These are phyloP conservation scores for Hydractinia symbiolongicarpus DNA, from an alignment of 30 jellyfish, hydroid and myxozoan genomes.

Conservation along the genomic window DNA sequence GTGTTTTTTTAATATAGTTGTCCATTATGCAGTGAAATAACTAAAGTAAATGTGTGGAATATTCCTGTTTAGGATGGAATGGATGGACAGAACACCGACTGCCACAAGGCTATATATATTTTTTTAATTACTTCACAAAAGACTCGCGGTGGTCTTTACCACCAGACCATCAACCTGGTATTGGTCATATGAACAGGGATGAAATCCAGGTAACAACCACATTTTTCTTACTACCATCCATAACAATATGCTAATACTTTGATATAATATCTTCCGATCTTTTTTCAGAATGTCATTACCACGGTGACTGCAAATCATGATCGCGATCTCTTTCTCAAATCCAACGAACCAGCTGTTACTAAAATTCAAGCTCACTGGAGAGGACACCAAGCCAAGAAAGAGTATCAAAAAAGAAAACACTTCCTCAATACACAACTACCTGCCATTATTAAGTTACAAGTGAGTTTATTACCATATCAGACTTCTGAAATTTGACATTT, in stretches of 20 bases:
- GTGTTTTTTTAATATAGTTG: too few relatives aligned
- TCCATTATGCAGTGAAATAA: too few relatives aligned
- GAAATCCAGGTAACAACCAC: constrained; percentile 68
- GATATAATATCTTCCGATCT: neutral
- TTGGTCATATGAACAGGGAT: constrained; percentile 84
- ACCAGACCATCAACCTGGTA: constrained; percentile 55
- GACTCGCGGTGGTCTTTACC: constrained; percentile 88
- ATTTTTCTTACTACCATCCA: neutral
- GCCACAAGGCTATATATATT: constrained; percentile 79
- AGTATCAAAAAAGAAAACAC: constrained; percentile 58
- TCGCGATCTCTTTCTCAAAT: constrained; percentile 77
- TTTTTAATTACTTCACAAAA: constrained; percentile 55
- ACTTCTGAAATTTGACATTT: too few relatives aligned
- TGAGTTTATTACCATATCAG: neutral
- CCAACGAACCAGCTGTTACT: constrained; percentile 95
- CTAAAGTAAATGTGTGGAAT: too few relatives aligned
- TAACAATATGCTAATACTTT: neutral
- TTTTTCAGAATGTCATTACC: constrained; percentile 57
- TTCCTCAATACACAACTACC: constrained; percentile 86
- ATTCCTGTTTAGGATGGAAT: constrained; percentile 55
- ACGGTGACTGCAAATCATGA: constrained; percentile 91
- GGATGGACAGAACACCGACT: constrained; percentile 97
- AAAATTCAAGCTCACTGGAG: constrained; percentile 87
- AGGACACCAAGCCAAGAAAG: constrained; percentile 95
- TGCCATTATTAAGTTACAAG: constrained; percentile 90